phyloP scores from a whole-genome alignment of 2,797 vertebrate genomes.

The Nyctibius grandis region DNA sequence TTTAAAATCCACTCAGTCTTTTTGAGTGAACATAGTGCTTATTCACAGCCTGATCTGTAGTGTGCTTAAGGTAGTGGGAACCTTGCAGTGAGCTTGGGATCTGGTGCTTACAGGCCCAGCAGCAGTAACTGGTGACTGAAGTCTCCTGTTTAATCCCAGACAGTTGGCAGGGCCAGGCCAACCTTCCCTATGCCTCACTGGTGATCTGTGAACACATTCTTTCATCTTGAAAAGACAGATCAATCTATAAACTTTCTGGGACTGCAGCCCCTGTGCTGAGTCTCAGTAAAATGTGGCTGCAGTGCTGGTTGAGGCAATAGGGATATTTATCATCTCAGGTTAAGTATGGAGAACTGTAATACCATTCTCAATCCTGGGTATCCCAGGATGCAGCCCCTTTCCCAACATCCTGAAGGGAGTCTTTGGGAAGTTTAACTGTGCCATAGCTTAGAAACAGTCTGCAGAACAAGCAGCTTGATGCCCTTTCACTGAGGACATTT shows the following conservation, averaged over 20 bases:
- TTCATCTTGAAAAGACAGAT: not conserved
- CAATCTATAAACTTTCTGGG: not conserved
- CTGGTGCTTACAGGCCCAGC: not conserved
- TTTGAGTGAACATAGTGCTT: not conserved
- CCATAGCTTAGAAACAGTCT: not conserved
- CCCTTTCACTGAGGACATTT: not conserved
- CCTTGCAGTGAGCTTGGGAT: not conserved
- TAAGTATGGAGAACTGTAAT: not conserved
- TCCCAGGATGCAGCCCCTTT: not conserved
- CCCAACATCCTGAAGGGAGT: not conserved
- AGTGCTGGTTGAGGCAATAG: not conserved
- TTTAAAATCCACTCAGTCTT: not conserved
- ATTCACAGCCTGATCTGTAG: not conserved
- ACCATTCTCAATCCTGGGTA: accelerated
- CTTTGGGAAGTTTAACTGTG: not conserved
- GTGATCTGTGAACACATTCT: not conserved
- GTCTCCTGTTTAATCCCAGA: not conserved
- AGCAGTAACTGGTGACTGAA: not conserved
- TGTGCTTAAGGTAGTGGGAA: not conserved
- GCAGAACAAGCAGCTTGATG: not conserved
- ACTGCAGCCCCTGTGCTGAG: not conserved
- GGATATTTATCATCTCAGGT: not conserved
- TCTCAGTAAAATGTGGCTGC: not conserved
- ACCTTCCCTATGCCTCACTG: not conserved
- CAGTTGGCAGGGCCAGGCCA: not conserved